Base-by-base conservation (phyloP, 1,140 invertebrate genomes). In the Drosophila biarmipes region DNA sequence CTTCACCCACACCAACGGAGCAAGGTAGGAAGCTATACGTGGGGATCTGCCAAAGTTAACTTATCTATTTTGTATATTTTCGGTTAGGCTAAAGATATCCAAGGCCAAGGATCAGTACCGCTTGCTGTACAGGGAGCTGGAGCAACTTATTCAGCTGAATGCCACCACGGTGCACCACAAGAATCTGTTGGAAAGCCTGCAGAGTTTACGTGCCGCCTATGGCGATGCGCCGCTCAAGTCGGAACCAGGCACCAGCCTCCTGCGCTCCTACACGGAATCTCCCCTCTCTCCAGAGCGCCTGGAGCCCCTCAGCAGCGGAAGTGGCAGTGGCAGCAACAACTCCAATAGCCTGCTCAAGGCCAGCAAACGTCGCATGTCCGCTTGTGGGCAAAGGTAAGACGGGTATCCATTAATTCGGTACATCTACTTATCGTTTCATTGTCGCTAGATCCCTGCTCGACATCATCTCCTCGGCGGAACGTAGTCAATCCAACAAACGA, bases 91-190 rank as follows among this genome's bases (percentile, higher is more conserved):
- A 42, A 6, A 95, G 94, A 35, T n/a, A 2, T 56, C 59, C 81
- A 94, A 94, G 17, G 93, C 93, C 31, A 95, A 95, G 42, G 98
- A 99, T 80, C 97, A 98, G 79, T 99, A 98, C 92, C 94, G 96
- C 56, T 93, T 96, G 45, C 94, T 99, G 86, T 99, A 98, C 96
- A 94, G 94, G 40, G 98, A 99, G 90, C 91, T 99, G 29, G 98
- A 99, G 92, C 95, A 94, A 11, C 94, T 98, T 57, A 92, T 99
- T 0, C 95, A 96, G 58, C 94, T 95, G 7, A 96, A 98, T 86
- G 94, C 66, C 7, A 80, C 67, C 15, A 94, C 95, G 71, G 63
- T 94, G 42, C 79, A 94, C 62, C 98, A 99, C 90, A 94, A 94
- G 49, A 95, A 95, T 78, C 94, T 99, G 12, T 93, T 99, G 12